These are phyloP conservation scores for Himalopsyche japonica DNA, from an alignment of 2,888 invertebrate species.

Conservation along the genomic window DNA sequence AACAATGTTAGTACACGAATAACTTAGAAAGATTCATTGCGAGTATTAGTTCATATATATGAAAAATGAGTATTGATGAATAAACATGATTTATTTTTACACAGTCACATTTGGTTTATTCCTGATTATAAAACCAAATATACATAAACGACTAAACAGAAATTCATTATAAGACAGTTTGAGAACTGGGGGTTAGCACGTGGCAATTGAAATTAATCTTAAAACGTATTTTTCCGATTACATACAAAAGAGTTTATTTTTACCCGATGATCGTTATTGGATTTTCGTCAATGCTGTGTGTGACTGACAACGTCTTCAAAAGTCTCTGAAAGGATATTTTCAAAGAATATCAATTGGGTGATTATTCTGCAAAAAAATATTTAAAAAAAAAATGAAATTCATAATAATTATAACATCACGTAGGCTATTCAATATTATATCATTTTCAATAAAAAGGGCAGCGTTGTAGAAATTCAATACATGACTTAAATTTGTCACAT, in stretches of 20 bases:
- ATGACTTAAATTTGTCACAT: not conserved
- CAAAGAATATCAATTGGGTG: not conserved
- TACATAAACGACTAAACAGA: too few species aligned
- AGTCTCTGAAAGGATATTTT: not conserved
- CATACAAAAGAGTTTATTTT: not conserved
- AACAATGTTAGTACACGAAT: too few species aligned
- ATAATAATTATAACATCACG: too few species aligned
- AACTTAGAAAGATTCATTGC: too few species aligned
- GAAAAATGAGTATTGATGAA: too few species aligned
- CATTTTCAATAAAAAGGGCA: not conserved
- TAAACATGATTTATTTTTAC: too few species aligned
- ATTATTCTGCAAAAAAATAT: not conserved
- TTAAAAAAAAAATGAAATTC: not conserved
- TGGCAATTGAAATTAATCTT: not conserved
- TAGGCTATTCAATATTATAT: too few species aligned
- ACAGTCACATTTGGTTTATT: too few species aligned
- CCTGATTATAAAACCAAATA: too few species aligned
- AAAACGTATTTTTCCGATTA: not conserved
- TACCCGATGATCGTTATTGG: not conserved
- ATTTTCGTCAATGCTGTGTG: not conserved
- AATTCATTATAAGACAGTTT: not conserved
- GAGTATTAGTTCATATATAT: too few species aligned
- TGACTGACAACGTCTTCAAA: not conserved
- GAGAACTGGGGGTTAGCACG: not conserved
- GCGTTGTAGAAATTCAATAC: not conserved